Evolutionary conservation across 2,113 vertebrate species (phyloP), one percentile per base, ranked within the genome.

Genomic region (Chrysochloris asiatica): DNA sequence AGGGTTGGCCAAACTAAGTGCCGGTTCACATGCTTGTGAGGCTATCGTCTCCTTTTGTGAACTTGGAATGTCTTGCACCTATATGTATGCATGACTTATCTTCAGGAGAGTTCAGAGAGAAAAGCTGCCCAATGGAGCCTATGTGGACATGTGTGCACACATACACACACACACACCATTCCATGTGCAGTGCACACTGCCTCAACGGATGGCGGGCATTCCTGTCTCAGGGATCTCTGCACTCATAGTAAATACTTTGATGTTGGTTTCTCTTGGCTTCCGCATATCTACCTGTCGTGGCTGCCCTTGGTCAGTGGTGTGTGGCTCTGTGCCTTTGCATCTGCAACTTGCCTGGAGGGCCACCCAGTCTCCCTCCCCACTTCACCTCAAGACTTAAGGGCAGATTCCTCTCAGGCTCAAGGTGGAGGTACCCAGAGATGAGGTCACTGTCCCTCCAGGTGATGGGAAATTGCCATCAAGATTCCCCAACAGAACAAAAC

Each of bases 391-490:
- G 79, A 86, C 76, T 50, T 36, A 13, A 85, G 73, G 92, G 78
- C 67, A 94, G 86, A 96, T 67, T 93, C 86, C 11, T 83, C 87
- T 81, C 80, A 73, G 91, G 41, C n/a, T 43, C 54, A 73, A 75
- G 69, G 83, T 72, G 67, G 83, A 89, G 92, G 72, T 77, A 82
- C 85, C 83, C 50, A 76, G 82, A 54, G 86, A 82, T 88, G 91
- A 93, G 67, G 92, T 94, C 95, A 93, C 88, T 33, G 79, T 81
- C 72, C 88, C 93, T 94, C 89, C 65, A 22, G 93, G 90, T 69
- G 59, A 91, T 69, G 48, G 90, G 94, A 95, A 90, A 86, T 56
- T 77, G 79, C 76, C 88, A 81, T 80, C 33, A 26, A 65, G 47
- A 43, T 59, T 92, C 80, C 90, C 59, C 80, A n/a, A 28, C 1